Evolutionary conservation across 2,888 invertebrate species (phyloP), one percentile per base, ranked within the genome.

Genomic region (Nebria brevicollis): DNA sequence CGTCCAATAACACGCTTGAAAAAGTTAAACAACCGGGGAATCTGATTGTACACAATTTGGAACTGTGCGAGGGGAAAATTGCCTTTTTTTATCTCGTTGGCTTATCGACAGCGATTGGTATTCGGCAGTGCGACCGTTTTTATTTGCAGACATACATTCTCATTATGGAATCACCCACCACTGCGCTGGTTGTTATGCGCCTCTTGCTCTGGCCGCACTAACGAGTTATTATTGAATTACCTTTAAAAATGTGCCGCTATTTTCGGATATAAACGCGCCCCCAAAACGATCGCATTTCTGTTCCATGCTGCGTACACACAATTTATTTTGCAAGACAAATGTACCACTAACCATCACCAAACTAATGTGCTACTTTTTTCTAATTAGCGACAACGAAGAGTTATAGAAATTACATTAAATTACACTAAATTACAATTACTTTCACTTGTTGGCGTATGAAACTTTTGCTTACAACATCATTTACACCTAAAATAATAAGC

Each of bases 41-140:
- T 76, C 81, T 81, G 81, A 81, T 81, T 81, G 81, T 81, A 76
- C 81, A 75, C 81, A 81, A 81, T 81, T 81, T 81, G 81, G 72
- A 65, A 72, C 70, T 75, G 43, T 82, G 77, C 81, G 76, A 82
- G 83, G 81, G 84, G 83, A 84, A 84, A 84, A 84, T 84, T 84
- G 84, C 83, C 84, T 84, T 84, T 84, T 84, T 84, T 84, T 83
- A 84, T 84, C 84, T 82, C 64, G 34, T 43, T 42, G 76, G 76
- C 76, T 76, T 76, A 76, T 76, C 66, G 76, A 26, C 68, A 66
- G 15, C 76, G 81, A 81, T 81, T 77, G 81, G 81, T 81, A 81
- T 81, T 81, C 81, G 73, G 72, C 72, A 42, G n/a, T 75, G 72
- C 72, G 73, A 41, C 66, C 76, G 66, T 73, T 81, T 77, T 77